Conservation (phyloP, 1,140 invertebrate species). For the Berghia stephanieae region DNA sequence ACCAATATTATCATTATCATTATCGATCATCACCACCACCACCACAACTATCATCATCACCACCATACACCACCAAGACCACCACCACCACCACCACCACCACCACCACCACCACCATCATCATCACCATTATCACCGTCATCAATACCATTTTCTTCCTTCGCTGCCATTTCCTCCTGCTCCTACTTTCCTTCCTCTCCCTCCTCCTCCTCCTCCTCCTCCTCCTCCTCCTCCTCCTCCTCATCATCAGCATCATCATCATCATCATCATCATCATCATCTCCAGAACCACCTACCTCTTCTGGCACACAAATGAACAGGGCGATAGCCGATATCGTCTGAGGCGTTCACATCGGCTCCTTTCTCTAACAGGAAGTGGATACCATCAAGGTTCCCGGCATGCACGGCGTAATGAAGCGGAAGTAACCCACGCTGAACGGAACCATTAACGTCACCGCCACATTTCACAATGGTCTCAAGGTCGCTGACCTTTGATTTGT, state of each 20-base stretch:
- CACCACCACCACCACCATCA: too few species aligned
- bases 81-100: too few species aligned
- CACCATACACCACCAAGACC: too few species aligned
- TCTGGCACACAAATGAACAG: constrained; percentile 86
- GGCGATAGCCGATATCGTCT: constrained; percentile 90
- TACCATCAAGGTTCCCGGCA: constrained; percentile 83
- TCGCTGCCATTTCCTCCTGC: too few species aligned
- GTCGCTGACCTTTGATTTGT: constrained; percentile 85
- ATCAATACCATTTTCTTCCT: too few species aligned
- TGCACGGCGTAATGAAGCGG: constrained; percentile 93
- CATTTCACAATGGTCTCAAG: constrained; percentile 67
- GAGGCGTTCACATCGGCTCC: constrained; percentile 85
- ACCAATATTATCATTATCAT: too few species aligned
- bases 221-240: background rate
- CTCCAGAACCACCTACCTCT: constrained; percentile 72
- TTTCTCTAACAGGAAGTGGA: constrained; percentile 65
- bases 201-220: constrained; percentile 3
- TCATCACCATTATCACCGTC: too few species aligned
- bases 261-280: background rate
- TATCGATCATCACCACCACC: too few species aligned
- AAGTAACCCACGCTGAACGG: constrained; percentile 74
- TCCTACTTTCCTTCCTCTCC: too few species aligned
- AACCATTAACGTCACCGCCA: constrained; percentile 63
- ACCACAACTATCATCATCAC: too few species aligned
- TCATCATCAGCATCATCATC: background rate